Base-by-base conservation (phyloP, 2,113 vertebrate species). In the Varanus komodoensis region DNA sequence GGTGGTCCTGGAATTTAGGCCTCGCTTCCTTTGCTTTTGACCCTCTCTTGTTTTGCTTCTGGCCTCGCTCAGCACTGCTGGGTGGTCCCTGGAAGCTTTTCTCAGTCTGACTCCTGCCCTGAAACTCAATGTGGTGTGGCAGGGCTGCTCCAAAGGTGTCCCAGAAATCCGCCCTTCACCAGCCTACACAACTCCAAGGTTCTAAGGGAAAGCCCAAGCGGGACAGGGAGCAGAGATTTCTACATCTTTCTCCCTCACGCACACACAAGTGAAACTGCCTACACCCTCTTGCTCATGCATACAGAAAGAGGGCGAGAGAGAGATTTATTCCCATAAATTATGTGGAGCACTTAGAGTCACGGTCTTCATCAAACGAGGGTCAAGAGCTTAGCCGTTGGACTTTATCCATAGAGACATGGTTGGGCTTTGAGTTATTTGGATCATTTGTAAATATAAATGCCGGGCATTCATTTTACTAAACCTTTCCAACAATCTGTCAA, bases 401-500 rank as follows among this genome's bases (percentile, higher is more conserved):
- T 87, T 34, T 87, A 29, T 44, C 71, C 71, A 38, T 12, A 44
- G n/a, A 61, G 73, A 77, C 85, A 64, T 23, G 6, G 52, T 77
- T 38, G 23, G 27, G 34, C 15, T 61, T 77, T 38, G 71, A 61
- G 73, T 87, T 27, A 44, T 77, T 87, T 75, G 85, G 85, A 29
- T 27, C 32, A 38, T 61, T 38, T 52, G 48, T 73, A 74, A n/a
- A 86, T 74, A 73, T 54, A 38, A 64, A 77, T 38, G 54, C 50
- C 29, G 38, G 38, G 54, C 27, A 38, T 61, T 75, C 71, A 25
- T 86, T 61, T 87, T 75, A 61, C 21, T 87, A 87, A 61, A 71
- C n/a, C 7, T 11, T 77, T 61, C 34, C 61, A 71, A 87, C 61
- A 38, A 87, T 87, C 85, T 87, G 85, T 75, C 85, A 87, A 57